Base-by-base conservation (phyloP, 2,888 invertebrate species). In the Beris chalybata region DNA sequence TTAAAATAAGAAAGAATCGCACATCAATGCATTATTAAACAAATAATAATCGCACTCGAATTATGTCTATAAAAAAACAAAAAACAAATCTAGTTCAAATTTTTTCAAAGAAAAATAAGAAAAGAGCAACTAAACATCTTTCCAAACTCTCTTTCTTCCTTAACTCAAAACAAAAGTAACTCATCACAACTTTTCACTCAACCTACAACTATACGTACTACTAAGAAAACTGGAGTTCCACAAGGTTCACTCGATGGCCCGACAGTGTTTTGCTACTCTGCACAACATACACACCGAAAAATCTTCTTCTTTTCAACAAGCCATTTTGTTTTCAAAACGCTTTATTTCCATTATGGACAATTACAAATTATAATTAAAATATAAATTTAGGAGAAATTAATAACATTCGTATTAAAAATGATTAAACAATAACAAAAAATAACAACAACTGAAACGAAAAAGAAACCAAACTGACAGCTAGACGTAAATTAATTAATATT, bases 351-450 rank as follows among this genome's bases (percentile, higher is more conserved):
- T 47, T 58, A 38, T 38, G 38, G 9, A 38, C 5, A 38, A 38
- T 7, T 38, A 38, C 38, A 38, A 38, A 38, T 30, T 54, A 59
- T n/a, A 59, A 54, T 59, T 55, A 65, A n/a, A 48, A 59, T 30
- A 22, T 50, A 38, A 38, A 38, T 38, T 38, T 38, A 38, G 38
- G 22, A 7, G 38, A 38, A 38, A 38, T 7, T 38, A 38, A 38
- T 38, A 38, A 38, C 61, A 64, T 47, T 54, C 56, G 56, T 63
- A 72, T 68, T 67, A 71, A 69, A 70, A 57, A 69, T 69, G 67
- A 65, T 56, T 64, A 68, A 69, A 45, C 29, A 69, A 64, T 61
- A 68, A 54, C 15, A 67, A 29, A 59, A 55, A 57, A 53, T 43
- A 68, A 70, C 47, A 67, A 45, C 65, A 56, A 50, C 38, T 65